phyloP scores from a whole-genome alignment of 2,888 invertebrate species.

The Oscheius onirici region DNA sequence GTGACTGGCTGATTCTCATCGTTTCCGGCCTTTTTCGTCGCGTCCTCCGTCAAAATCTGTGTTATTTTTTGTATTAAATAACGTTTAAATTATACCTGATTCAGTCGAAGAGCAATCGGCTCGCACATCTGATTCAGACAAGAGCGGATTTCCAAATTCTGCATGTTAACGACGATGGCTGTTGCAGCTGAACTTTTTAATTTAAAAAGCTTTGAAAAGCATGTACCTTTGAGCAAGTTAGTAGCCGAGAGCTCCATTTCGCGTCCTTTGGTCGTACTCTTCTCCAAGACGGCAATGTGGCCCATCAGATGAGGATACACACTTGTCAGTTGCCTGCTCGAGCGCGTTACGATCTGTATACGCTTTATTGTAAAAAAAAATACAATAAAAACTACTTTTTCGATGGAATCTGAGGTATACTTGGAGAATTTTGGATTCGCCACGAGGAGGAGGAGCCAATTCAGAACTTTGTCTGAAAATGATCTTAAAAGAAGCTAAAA shows the following conservation, averaged over 20 bases:
- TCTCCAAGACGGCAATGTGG: constrained; percentile 24
- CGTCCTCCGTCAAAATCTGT: constrained; percentile 12
- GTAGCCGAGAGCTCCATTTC: constrained; percentile 19
- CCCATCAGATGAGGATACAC: constrained; percentile 14
- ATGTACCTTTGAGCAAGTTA: constrained; percentile 19
- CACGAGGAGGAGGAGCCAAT: constrained; percentile 46
- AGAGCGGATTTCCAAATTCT: constrained; percentile 37
- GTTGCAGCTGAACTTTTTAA: constrained; percentile 44
- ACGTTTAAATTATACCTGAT: constrained; percentile 36
- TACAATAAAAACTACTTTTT: constrained; percentile 36
- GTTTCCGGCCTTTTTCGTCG: constrained; percentile 32
- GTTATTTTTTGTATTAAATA: no score
- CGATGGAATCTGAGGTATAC: constrained; percentile 48
- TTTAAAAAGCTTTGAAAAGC: background rate
- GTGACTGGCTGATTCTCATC: constrained; percentile 42
- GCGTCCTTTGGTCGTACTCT: constrained; percentile 3
- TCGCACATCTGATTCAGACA: constrained; percentile 50
- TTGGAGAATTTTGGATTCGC: constrained; percentile 23
- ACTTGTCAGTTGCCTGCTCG: background rate
- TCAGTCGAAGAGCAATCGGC: constrained; percentile 48
- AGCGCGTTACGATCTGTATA: constrained; percentile 16
- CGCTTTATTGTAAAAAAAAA: background rate
- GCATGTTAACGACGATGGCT: constrained; percentile 45
- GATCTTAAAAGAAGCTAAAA: background rate
- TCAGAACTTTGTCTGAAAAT: constrained; percentile 49